Percentiles rank a stretch among this genome's conserved stretches.
Evolutionary conservation across 2,888 invertebrate species (phyloP).

Genomic region (Polymixis lichenea): DNA sequence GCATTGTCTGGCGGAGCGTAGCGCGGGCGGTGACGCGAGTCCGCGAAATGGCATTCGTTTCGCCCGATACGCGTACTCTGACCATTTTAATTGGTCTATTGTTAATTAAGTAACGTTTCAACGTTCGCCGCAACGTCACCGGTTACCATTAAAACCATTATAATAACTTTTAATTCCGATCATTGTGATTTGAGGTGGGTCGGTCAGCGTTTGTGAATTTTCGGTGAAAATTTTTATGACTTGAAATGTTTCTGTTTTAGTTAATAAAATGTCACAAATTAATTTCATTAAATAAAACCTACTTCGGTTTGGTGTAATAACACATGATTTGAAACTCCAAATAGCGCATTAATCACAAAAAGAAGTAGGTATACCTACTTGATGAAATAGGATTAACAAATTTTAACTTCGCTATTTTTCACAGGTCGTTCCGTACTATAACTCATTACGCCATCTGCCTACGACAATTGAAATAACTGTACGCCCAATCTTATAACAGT

Average conservation of each 20-base stretch:
- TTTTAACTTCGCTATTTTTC: constrained; percentile 4
- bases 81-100: constrained; percentile 90
- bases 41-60: constrained; percentile 85
- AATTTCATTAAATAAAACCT: background rate
- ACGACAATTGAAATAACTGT: constrained; percentile 46
- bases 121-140: constrained; percentile 82
- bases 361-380: background rate
- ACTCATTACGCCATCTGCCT: constrained; percentile 42
- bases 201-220: constrained; percentile 16
- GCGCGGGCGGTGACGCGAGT: constrained; percentile 72
- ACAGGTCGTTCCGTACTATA: constrained; percentile 19
- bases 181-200: constrained; percentile 64
- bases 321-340: background rate
- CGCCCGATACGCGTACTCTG: constrained; percentile 80
- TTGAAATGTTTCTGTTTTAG: background rate
- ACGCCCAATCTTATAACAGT: constrained; percentile 51
- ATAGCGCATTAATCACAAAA: constrained; percentile 1
- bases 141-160: constrained; percentile 79
- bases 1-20: constrained; percentile 85
- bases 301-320: background rate
- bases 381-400: background rate
- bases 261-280: background rate
- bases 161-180: constrained; percentile 77
- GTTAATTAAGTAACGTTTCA: constrained; percentile 90
- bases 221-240: constrained; percentile 6